A percentile compares a stretch with the other conserved stretches of the same genome.
Evolutionary conservation across 2,888 invertebrate species (phyloP).

Genomic region (Lumbricus terrestris): DNA sequence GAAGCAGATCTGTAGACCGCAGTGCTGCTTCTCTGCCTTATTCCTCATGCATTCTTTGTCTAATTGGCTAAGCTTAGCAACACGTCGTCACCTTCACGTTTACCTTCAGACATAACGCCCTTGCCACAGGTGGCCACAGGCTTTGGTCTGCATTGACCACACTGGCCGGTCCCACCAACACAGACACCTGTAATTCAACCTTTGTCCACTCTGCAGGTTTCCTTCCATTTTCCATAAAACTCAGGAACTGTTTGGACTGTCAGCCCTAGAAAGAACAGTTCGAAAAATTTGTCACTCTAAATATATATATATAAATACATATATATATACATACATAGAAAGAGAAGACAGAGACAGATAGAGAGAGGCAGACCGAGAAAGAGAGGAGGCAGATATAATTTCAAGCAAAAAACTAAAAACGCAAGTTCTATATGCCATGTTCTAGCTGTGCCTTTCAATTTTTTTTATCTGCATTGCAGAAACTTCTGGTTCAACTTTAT

Average conservation of each 20-base stretch:
- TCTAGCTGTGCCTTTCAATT: too few species aligned
- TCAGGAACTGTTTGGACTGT: slow-evolving; percentile 77
- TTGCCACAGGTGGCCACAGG: slow-evolving; percentile 3
- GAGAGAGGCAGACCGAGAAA: too few species aligned
- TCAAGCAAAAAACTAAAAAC: too few species aligned
- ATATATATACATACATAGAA: too few species aligned
- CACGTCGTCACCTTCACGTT: neutral
- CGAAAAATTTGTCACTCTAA: neutral
- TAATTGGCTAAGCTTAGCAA: neutral
- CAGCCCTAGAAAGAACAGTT: slow-evolving; percentile 65
- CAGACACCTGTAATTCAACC: slow-evolving; percentile 65
- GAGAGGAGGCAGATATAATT: too few species aligned
- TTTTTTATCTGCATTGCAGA: too few species aligned
- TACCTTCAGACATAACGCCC: neutral
- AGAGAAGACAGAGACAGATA: too few species aligned
- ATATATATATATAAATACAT: too few species aligned
- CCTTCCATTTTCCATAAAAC: slow-evolving; percentile 84
- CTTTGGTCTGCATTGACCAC: neutral
- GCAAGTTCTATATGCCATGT: too few species aligned
- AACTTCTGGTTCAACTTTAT: too few species aligned
- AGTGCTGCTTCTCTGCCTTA: neutral
- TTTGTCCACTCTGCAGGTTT: slow-evolving; percentile 67
- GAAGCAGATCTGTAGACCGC: neutral
- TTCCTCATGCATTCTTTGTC: neutral
- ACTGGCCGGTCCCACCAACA: neutral